Evolutionary conservation across 2,113 vertebrate genomes (phyloP).

Genomic region (Paracanthobrama guichenoti): DNA sequence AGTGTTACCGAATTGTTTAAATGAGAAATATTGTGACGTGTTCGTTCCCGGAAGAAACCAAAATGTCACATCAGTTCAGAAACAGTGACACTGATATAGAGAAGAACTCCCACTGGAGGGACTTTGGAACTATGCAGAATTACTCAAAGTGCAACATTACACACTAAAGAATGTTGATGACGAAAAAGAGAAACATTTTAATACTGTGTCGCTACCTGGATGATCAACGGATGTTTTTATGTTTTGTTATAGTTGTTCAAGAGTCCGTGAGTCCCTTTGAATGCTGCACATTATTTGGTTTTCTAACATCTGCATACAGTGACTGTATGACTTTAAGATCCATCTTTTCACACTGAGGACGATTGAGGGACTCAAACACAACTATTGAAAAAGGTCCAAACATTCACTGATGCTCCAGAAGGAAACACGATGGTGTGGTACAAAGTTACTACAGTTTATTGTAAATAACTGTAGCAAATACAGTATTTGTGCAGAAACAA

Average conservation of each 20-base stretch:
- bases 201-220: not conserved
- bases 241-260: not conserved
- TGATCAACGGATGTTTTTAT: not conserved
- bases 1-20: too few relatives aligned
- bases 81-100: too few relatives aligned
- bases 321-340: not conserved
- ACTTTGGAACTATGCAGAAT: too few relatives aligned
- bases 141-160: too few relatives aligned
- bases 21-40: too few relatives aligned
- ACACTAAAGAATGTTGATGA: too few relatives aligned
- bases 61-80: too few relatives aligned
- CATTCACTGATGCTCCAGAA: not conserved
- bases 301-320: not conserved
- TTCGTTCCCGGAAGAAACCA: too few relatives aligned
- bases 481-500: not conserved
- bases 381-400: too few relatives aligned
- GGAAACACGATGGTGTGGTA: not conserved
- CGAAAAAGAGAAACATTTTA: not conserved
- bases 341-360: not conserved
- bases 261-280: not conserved
- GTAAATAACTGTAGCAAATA: not conserved
- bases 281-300: not conserved
- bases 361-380: too few relatives aligned
- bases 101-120: too few relatives aligned
- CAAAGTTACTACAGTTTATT: not conserved